phyloP scores from a whole-genome alignment of 1,140 invertebrate species.

The Drosophila fuyamai region DNA sequence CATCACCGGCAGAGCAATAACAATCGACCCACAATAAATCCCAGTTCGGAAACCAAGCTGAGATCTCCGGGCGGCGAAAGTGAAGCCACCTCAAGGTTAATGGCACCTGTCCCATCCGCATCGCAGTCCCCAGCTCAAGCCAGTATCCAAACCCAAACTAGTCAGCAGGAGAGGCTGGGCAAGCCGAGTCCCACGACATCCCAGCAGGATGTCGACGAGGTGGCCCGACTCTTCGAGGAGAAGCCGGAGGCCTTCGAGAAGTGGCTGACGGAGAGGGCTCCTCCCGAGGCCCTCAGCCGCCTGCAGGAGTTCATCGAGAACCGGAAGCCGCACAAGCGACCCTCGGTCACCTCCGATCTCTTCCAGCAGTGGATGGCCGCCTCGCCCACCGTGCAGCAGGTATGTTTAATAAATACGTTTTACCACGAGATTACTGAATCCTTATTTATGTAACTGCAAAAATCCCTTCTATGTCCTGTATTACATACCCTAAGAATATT shows the following conservation, averaged over 20 bases:
- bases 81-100: conserved; percentile 11
- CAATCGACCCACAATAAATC: conserved; percentile 47
- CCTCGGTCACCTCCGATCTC: conserved; percentile 93
- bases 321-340: conserved; percentile 86
- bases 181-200: conserved; percentile 41
- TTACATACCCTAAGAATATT: too few relatives aligned
- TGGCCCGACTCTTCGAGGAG: conserved; percentile 82
- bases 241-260: conserved; percentile 88
- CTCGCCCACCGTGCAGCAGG: conserved; percentile 89
- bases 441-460: too few relatives aligned
- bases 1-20: conserved; percentile 65
- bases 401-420: conserved; percentile 51
- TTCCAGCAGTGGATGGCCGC: conserved; percentile 93
- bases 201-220: conserved; percentile 81
- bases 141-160: conserved; percentile 32
- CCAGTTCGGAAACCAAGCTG: conserved; percentile 18
- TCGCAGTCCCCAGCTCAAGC: conserved; percentile 11
- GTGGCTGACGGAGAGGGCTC: conserved; percentile 90
- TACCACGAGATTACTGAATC: too few relatives aligned
- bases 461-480: too few relatives aligned
- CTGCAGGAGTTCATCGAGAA: conserved; percentile 85
- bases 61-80: conserved; percentile 27
- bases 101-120: conserved; percentile 30
- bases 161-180: conserved; percentile 19
- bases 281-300: conserved; percentile 87